A percentile compares a stretch with the other conserved stretches of the same genome.
Conservation (phyloP, 2,888 invertebrate species). For the Callyntrura sp. region DNA sequence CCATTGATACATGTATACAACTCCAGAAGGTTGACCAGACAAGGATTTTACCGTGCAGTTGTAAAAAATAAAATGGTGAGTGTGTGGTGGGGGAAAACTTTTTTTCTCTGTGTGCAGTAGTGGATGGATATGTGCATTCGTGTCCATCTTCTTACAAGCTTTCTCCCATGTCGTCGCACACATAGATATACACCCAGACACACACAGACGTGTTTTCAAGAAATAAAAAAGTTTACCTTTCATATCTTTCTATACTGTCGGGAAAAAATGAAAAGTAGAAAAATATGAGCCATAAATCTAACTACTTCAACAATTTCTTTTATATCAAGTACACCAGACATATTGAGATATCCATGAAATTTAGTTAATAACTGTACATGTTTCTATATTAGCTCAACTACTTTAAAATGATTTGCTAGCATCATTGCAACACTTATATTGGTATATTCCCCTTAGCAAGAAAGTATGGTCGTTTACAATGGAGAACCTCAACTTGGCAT, state of each 20-base stretch:
- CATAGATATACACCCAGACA: background rate
- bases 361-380: slow-evolving; percentile 17
- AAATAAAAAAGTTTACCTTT: slow-evolving; percentile 40
- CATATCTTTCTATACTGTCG: slow-evolving; percentile 23
- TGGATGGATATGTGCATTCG: no score
- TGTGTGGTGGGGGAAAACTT: background rate
- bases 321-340: slow-evolving; percentile 12
- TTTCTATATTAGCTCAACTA: slow-evolving; percentile 23
- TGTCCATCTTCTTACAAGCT: background rate
- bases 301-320: slow-evolving; percentile 30
- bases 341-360: slow-evolving; percentile 30
- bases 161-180: background rate
- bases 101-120: no score
- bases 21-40: no score
- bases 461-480: background rate
- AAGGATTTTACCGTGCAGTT: no score
- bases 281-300: slow-evolving; percentile 64
- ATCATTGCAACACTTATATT: background rate
- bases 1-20: background rate
- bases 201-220: slow-evolving; percentile 18
- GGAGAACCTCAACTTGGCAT: slow-evolving; percentile 2
- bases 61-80: background rate
- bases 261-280: slow-evolving; percentile 43
- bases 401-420: slow-evolving; percentile 2
- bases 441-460: background rate